Evolutionary conservation across 1,140 invertebrate species (phyloP).

Genomic region (Drosophila santomea): DNA sequence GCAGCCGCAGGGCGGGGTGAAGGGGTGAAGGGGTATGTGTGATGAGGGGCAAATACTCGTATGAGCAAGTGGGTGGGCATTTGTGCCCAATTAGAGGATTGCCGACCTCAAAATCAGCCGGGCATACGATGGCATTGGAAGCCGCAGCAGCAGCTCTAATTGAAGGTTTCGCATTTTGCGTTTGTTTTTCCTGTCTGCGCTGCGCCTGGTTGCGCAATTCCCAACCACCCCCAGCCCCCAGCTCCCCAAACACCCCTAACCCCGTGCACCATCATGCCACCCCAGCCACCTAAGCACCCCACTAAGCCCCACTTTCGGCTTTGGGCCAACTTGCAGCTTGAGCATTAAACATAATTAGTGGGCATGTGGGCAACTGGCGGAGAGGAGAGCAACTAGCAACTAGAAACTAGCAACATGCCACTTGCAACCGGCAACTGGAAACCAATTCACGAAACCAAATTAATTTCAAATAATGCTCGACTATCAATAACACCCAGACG

Average conservation of each 20-base stretch:
- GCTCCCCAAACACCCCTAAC: neutral
- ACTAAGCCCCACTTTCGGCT: conserved; percentile 25
- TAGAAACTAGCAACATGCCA: neutral
- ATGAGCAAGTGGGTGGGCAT: conserved; percentile 4
- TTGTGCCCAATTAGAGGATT: conserved; percentile 65
- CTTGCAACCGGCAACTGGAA: conserved; percentile 4
- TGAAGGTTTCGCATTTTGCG: conserved; percentile 75
- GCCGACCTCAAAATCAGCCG: conserved; percentile 68
- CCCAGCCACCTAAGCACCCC: neutral
- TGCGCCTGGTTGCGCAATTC: conserved; percentile 58
- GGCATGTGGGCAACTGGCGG: conserved; percentile 39
- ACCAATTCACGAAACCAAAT: conserved; percentile 52
- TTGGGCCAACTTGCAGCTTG: conserved; percentile 57
- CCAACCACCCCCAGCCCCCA: neutral
- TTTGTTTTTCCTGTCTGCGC: conserved; percentile 66
- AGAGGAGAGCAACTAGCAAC: neutral
- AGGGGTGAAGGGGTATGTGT: neutral
- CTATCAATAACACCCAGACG: conserved; percentile 54
- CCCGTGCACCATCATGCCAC: no score
- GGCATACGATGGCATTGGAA: conserved; percentile 72
- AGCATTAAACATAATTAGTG: conserved; percentile 76
- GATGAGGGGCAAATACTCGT: neutral
- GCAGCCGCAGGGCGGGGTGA: neutral
- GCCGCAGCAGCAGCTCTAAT: conserved; percentile 55
- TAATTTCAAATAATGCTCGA: conserved; percentile 63